Evolutionary conservation across 2,888 invertebrate species (phyloP), one percentile per base, ranked within the genome.

Genomic region (Cinara cedri): DNA sequence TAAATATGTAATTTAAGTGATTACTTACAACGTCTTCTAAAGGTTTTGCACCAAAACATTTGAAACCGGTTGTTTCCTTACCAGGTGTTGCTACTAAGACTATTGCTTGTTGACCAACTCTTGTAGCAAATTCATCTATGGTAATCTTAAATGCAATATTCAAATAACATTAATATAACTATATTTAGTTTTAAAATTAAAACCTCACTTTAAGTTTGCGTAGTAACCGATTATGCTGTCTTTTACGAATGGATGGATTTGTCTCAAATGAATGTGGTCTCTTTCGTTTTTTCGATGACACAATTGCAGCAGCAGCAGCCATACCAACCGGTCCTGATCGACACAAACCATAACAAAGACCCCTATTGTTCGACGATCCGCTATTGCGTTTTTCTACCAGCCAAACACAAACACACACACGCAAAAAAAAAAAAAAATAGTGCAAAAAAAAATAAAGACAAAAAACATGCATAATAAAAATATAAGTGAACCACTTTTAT

Each of bases 101-200:
- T 78, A 98, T 92, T 0, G 98, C 98, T 87, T 98, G 98, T 86
- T 98, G 97, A 0, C 98, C 98, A 76, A 98, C 97, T 83, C 97
- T 89, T 0, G 97, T 97, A 81, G 97, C 96, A 87, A 97, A 98
- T 87, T 98, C 98, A 84, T 97, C 97, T 84, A 96, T 96, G 26
- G 96, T 96, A 90, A 94, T 94, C 92, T 93, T 85, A 10, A 87
- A 86, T 26, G 63, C 11, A 78, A 75, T 78, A 75, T 68, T 81
- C 62, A 72, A 57, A 55, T 75, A 63, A 66, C 10, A 51, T 10
- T 14, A 63, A 62, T 19, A 57, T 55, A 72, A 60, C 55, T 42
- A 66, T 72, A 34, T 81, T 62, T 44, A 76, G 72, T 76, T n/a
- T 57, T 66, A 65, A 54, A 68, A 54, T 65, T 34, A n/a, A 46